Percentiles rank a stretch among this genome's conserved stretches.
phyloP scores from a whole-genome alignment of 2,888 invertebrate species.

The Diarsia mendica region DNA sequence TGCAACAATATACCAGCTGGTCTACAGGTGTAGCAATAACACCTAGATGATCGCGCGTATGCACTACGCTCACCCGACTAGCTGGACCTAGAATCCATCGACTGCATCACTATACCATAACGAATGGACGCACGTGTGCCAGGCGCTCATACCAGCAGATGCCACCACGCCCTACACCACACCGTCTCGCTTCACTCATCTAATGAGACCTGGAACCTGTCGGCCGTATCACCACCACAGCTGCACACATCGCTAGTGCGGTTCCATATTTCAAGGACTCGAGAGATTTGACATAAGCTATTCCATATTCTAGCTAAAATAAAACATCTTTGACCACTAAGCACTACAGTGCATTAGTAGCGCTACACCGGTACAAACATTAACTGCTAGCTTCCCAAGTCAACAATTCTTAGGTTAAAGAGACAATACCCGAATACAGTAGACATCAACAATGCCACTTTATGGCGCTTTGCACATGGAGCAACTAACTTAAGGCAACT shows the following conservation, averaged over 20 bases:
- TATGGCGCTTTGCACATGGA: too few relatives aligned
- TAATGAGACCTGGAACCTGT: background rate
- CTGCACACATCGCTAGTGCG: too few relatives aligned
- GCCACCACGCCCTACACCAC: too few relatives aligned
- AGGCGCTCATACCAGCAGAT: too few relatives aligned
- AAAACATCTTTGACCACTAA: background rate
- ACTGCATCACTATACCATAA: conserved; percentile 8
- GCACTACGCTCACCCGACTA: too few relatives aligned
- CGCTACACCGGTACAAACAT: background rate
- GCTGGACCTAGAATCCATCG: background rate
- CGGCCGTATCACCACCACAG: conserved; percentile 6
- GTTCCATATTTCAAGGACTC: background rate
- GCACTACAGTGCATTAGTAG: background rate
- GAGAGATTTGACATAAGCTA: background rate
- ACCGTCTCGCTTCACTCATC: too few relatives aligned
- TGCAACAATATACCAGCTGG: too few relatives aligned
- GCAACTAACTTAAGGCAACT: too few relatives aligned
- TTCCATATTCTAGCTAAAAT: background rate
- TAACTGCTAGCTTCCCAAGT: background rate
- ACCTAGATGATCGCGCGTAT: too few relatives aligned
- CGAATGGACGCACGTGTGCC: too few relatives aligned
- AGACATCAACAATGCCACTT: background rate
- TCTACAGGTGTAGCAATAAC: too few relatives aligned
- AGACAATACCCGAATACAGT: background rate
- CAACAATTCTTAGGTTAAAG: background rate